Conservation (phyloP, 2,113 vertebrate species). For the Lota lota region DNA sequence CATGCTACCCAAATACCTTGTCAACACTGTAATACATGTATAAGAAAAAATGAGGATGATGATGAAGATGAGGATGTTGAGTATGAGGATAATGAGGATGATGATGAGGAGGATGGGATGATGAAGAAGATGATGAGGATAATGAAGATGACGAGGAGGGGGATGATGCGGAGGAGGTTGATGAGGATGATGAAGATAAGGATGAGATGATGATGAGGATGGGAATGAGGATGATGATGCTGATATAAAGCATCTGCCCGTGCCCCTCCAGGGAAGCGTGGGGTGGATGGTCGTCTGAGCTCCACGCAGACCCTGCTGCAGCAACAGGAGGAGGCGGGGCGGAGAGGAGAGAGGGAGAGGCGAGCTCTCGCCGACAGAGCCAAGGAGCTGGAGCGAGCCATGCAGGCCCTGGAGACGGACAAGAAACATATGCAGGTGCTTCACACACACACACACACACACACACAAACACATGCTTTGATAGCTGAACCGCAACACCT, state of each 20-base stretch:
- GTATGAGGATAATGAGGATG: neutral
- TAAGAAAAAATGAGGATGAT: too few relatives aligned
- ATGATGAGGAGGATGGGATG: too few relatives aligned
- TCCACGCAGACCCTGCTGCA: constrained; percentile 73
- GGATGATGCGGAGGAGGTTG: too few relatives aligned
- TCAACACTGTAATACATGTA: too few relatives aligned
- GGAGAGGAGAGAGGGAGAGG: constrained; percentile 77
- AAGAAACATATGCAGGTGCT: constrained; percentile 78
- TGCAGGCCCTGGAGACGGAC: constrained; percentile 70
- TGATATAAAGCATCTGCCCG: neutral
- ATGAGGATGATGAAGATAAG: too few relatives aligned
- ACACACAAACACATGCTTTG: neutral
- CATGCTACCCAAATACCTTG: too few relatives aligned
- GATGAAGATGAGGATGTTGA: too few relatives aligned
- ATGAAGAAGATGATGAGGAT: too few relatives aligned
- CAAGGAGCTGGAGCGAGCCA: constrained; percentile 75
- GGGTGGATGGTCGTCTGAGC: constrained; percentile 71
- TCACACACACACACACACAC: neutral
- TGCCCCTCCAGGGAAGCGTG: constrained; percentile 68
- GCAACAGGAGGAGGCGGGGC: constrained; percentile 80
- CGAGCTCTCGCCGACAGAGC: constrained; percentile 72
- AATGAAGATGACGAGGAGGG: too few relatives aligned
- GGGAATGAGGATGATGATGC: too few relatives aligned
- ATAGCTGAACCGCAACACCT: constrained; percentile 1
- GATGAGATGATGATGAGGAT: too few relatives aligned